Base-by-base conservation (phyloP, 2,797 vertebrate genomes). In the Antrozous pallidus region DNA sequence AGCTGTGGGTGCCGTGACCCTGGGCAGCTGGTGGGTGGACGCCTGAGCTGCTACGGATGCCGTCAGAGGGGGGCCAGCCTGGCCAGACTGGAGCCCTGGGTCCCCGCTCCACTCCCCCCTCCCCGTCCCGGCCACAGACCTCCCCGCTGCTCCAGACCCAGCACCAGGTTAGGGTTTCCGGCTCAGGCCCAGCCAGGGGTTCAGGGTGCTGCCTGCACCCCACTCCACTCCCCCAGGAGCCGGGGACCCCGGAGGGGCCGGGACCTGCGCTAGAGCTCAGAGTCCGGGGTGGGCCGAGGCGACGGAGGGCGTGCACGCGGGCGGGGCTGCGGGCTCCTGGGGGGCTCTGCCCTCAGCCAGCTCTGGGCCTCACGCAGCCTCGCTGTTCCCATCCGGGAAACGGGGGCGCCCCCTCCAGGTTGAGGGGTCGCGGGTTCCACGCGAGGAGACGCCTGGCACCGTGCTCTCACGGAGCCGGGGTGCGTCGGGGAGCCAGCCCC, bases 391-490 rank as follows among this genome's bases (percentile, higher is more conserved):
- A 0, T n/a, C 75, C 54, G 69, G 38, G 18, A 73, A 3, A 1
- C 5, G 67, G 77, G 74, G 22, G 17, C 2, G 6, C n/a, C 42
- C 6, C 31, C 2, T 24, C 2, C 8, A 11, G 6, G 17, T 14
- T 18, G 20, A 0, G 31, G 12, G 69, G 20, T 31, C n/a, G 14
- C 20, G 1, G 24, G 20, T 13, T 36, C n/a, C 22, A 61, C 2
- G 10, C 1, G 2, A 2, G 10, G 17, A 8, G 11, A 36, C 0
- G 0, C n/a, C n/a, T 49, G 0, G 1, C 36, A 2, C 0, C 8
- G 77, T 0, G 1, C 26, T 18, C 24, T 9, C 31, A 10, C 1
- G 24, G n/a, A 16, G 26, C 16, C 5, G 2, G 33, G 36, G 36
- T 36, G n/a, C 10, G 20, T 83, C 61, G 36, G 0, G 10, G 20